Base-by-base conservation (phyloP, 2,888 invertebrate species). In the Gortyna flavago region DNA sequence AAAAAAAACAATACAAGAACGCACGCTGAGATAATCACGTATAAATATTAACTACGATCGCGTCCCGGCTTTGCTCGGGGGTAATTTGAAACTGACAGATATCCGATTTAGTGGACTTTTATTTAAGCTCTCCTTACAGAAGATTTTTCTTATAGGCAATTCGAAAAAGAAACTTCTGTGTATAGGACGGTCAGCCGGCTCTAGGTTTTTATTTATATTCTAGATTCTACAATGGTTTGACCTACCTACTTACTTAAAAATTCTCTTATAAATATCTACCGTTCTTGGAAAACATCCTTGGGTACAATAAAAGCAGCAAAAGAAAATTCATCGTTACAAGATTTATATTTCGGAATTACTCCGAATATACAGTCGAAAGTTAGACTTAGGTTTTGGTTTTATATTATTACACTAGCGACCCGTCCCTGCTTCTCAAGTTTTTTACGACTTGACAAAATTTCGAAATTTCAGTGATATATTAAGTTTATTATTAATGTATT, bases 31-130 rank as follows among this genome's bases (percentile, higher is more conserved):
- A 78, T 87, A 85, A 87, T 80, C 87, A 74, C 61, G 76, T 81
- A 83, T 80, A 85, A 80, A 77, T 80, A 80, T 84, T 84, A 81
- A 84, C 86, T 87, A 86, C 54, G 65, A 7, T 64, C 77, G 66
- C 57, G 69, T 35, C 72, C 72, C 66, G 68, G 77, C 66, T 85
- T 78, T 79, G 59, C 79, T 62, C 70, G 32, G 74, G 75, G 72
- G 65, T 84, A 78, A 85, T 83, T 86, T 83, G 61, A 77, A 54
- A 71, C 48, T 81, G 87, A 83, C 83, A 79, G 77, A 66, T 71
- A 79, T 79, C 72, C 77, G 68, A 83, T 85, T 85, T 83, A 77
- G 68, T 74, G 51, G 48, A 51, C 6, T 77, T 75, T 76, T 25
- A 44, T 75, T 76, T 44, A 65, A 64, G 18, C n/a, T 54, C 16